These are phyloP conservation scores for Shargacucullia verbasci DNA, from an alignment of 2,888 invertebrate genomes.

Conservation along the genomic window DNA sequence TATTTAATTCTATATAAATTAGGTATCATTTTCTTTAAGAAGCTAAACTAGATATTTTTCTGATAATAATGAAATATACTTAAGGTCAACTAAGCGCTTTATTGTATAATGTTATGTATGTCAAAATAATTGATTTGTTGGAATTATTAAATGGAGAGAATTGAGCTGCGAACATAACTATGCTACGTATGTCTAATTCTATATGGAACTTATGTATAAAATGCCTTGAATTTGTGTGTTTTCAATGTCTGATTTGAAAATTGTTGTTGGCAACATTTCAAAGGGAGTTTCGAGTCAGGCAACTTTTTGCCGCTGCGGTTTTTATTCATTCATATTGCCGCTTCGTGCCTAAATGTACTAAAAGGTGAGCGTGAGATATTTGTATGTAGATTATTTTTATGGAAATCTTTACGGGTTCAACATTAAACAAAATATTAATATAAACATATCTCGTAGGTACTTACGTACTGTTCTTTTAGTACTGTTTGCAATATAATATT, in stretches of 20 bases:
- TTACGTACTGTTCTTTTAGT: too few relatives aligned
- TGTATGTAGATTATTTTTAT: constrained; percentile 25
- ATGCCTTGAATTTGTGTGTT: constrained; percentile 2
- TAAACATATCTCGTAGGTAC: too few relatives aligned
- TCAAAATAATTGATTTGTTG: not conserved
- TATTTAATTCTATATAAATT: too few relatives aligned
- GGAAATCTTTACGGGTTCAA: constrained; percentile 1
- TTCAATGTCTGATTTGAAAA: constrained; percentile 20
- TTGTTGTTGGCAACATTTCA: constrained; percentile 47
- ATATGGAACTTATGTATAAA: too few relatives aligned
- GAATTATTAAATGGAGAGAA: too few relatives aligned
- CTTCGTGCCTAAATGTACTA: constrained; percentile 23
- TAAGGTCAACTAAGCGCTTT: not conserved
- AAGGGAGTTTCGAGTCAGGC: constrained; percentile 25
- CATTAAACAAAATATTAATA: not conserved
- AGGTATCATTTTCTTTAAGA: too few relatives aligned
- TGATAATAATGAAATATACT: too few relatives aligned
- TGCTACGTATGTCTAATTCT: too few relatives aligned
- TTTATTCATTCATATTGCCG: constrained; percentile 23
- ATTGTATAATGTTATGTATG: not conserved
- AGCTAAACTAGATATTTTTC: too few relatives aligned
- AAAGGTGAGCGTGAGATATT: constrained; percentile 9
- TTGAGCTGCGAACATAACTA: too few relatives aligned
- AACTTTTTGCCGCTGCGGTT: constrained; percentile 29
- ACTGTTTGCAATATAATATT: too few relatives aligned